Evolutionary conservation across 2,113 vertebrate species (phyloP).

Genomic region (Lepisosteus osseus): DNA sequence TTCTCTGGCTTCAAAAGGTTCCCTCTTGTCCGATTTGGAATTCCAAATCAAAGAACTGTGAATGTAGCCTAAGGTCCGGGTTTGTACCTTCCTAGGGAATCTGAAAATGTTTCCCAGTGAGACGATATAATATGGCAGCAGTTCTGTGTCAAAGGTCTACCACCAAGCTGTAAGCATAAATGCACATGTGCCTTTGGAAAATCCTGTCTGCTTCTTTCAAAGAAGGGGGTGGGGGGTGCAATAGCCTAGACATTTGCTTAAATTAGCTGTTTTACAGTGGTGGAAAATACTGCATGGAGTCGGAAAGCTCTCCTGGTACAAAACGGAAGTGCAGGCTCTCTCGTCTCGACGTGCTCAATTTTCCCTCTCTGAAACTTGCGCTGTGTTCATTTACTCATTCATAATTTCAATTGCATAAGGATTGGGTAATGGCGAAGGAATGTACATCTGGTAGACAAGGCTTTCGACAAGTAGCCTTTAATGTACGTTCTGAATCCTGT

Average conservation of each 20-base stretch:
- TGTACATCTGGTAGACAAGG: conserved; percentile 53
- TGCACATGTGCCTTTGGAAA: conserved; percentile 51
- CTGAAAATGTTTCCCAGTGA: conserved; percentile 40
- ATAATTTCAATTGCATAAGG: conserved; percentile 54
- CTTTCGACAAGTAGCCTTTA: conserved; percentile 28
- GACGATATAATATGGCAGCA: conserved; percentile 15
- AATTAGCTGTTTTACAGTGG: conserved; percentile 48
- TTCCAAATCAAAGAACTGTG: too few relatives aligned
- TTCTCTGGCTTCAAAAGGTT: too few relatives aligned
- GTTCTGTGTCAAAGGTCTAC: conserved; percentile 52
- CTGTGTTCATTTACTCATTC: conserved; percentile 54
- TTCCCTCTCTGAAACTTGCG: conserved; percentile 40
- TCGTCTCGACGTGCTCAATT: conserved; percentile 51
- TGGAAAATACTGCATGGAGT: conserved; percentile 55
- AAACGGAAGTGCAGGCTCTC: conserved; percentile 49
- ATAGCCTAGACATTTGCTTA: conserved; percentile 54
- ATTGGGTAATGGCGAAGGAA: conserved; percentile 51
- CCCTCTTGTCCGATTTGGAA: too few relatives aligned
- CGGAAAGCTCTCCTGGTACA: conserved; percentile 47
- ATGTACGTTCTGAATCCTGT: conserved; percentile 12
- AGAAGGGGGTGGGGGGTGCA: conserved; percentile 22
- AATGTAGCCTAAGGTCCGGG: too few relatives aligned
- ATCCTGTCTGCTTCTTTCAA: conserved; percentile 1
- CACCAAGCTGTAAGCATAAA: conserved; percentile 37
- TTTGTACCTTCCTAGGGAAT: neutral